Percentiles rank a stretch among this genome's conserved stretches.
Conservation (phyloP, 2,113 vertebrate genomes). For the Alethe castanea region DNA sequence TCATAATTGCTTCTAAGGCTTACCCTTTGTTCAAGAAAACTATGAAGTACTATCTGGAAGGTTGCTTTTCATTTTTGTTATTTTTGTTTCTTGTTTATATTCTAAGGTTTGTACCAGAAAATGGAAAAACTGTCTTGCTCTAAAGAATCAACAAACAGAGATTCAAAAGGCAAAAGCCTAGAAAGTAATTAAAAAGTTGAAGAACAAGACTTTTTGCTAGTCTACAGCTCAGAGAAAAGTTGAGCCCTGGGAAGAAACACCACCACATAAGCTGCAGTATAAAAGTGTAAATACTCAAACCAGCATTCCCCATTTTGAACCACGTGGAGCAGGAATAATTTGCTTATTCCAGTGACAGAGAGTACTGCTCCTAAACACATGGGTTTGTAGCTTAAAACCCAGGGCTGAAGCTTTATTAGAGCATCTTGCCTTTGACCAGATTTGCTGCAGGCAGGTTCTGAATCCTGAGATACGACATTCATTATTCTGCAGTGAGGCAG, state of each 20-base stretch:
- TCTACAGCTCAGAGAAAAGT: neutral
- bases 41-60: neutral
- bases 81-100: neutral
- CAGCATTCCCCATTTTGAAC: neutral
- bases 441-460: neutral
- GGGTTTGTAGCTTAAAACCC: neutral
- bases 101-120: neutral
- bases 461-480: neutral
- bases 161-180: neutral
- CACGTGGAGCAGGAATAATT: neutral
- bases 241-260: neutral
- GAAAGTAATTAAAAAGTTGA: neutral
- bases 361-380: neutral
- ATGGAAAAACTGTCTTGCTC: neutral
- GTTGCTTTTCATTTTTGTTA: neutral
- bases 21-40: neutral
- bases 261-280: neutral
- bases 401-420: neutral
- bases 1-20: neutral
- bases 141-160: neutral
- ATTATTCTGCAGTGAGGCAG: neutral
- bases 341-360: neutral
- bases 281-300: neutral
- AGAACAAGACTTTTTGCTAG: neutral
- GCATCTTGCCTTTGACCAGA: neutral